These are phyloP conservation scores for Leucoraja ocellata DNA, from an alignment of 2,797 vertebrate genomes.

Conservation along the genomic window DNA sequence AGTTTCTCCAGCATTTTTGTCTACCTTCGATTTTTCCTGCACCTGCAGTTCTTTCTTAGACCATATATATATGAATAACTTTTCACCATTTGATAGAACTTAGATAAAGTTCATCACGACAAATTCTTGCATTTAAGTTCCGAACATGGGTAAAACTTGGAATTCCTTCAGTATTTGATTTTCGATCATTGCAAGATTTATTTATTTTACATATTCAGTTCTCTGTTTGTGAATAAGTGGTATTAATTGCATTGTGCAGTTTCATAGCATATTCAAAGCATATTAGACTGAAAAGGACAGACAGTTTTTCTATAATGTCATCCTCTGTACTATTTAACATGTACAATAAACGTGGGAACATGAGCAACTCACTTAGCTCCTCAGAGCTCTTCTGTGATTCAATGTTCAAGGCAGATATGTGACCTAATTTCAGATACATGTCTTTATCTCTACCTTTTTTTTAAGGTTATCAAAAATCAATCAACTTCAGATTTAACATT, in stretches of 20 bases:
- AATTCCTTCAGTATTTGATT: neutral
- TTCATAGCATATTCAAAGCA: neutral
- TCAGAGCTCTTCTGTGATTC: too few relatives aligned
- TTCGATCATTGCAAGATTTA: neutral
- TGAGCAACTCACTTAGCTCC: too few relatives aligned
- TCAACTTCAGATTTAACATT: too few relatives aligned
- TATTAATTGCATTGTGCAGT: neutral
- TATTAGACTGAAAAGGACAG: neutral
- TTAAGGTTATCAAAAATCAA: too few relatives aligned
- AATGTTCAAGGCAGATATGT: too few relatives aligned
- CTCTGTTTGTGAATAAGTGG: neutral
- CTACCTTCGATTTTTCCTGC: too few relatives aligned
- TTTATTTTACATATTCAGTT: neutral
- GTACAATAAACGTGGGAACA: too few relatives aligned
- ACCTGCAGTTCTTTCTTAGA: too few relatives aligned
- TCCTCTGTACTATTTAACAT: neutral
- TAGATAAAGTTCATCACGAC: neutral
- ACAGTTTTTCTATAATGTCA: neutral
- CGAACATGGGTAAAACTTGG: neutral
- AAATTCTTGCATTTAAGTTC: neutral
- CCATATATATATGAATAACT: neutral
- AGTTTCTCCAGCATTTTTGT: too few relatives aligned
- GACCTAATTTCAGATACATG: too few relatives aligned
- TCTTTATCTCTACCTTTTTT: too few relatives aligned
- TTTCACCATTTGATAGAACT: neutral